Evolutionary conservation across 2,888 invertebrate species (phyloP).

Genomic region (Melinaea marsaeus): DNA sequence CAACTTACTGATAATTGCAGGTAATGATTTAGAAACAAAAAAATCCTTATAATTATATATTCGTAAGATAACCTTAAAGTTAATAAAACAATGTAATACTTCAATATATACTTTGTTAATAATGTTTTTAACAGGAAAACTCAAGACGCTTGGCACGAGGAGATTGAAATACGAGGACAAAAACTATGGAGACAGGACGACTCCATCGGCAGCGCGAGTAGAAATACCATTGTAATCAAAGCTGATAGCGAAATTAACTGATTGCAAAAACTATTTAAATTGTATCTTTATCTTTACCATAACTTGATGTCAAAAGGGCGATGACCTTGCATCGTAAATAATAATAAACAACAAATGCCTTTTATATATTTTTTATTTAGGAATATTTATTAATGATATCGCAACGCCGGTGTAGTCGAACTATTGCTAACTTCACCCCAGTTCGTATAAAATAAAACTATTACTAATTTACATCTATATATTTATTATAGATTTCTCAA

Average conservation of each 20-base stretch:
- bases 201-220: slow-evolving; percentile 46
- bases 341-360: slow-evolving; percentile 37
- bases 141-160: slow-evolving; percentile 78
- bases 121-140: slow-evolving; percentile 58
- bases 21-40: slow-evolving; percentile 39
- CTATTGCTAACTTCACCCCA: slow-evolving; percentile 25
- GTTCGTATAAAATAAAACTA: slow-evolving; percentile 31
- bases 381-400: slow-evolving; percentile 35
- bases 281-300: too few species aligned
- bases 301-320: too few species aligned
- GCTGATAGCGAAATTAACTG: slow-evolving; percentile 14
- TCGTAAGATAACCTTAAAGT: too few species aligned
- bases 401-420: slow-evolving; percentile 25
- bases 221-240: slow-evolving; percentile 30
- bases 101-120: too few species aligned
- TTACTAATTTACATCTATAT: slow-evolving; percentile 31
- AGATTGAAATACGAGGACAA: slow-evolving; percentile 75
- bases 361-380: slow-evolving; percentile 31
- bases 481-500: slow-evolving; percentile 23
- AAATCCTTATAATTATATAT: background rate
- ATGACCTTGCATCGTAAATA: too few species aligned
- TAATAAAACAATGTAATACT: too few species aligned
- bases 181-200: slow-evolving; percentile 77
- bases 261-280: too few species aligned
- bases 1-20: slow-evolving; percentile 71